Percentiles rank a stretch among this genome's conserved stretches.
phyloP scores from a whole-genome alignment of 1,140 invertebrate genomes.

The Drosophila pallidifrons region DNA sequence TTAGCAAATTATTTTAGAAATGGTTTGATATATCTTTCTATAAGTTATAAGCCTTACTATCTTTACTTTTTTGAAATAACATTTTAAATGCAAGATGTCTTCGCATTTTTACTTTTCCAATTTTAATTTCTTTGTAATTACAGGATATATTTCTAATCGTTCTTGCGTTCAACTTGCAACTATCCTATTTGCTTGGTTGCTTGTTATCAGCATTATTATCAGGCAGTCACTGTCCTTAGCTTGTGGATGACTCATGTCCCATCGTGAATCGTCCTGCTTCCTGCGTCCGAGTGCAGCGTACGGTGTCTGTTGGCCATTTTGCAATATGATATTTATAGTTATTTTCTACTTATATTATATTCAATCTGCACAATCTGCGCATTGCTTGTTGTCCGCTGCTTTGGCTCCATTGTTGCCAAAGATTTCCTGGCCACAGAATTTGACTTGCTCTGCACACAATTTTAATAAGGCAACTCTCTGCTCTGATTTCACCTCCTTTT shows the following conservation, averaged over 20 bases:
- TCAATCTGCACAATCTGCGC: slow-evolving; percentile 57
- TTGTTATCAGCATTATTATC: slow-evolving; percentile 56
- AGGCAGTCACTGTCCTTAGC: slow-evolving; percentile 29
- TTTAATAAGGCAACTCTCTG: slow-evolving; percentile 60
- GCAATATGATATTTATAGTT: slow-evolving; percentile 82
- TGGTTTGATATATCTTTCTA: too few species aligned
- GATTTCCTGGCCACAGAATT: slow-evolving; percentile 62
- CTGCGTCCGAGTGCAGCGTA: neutral
- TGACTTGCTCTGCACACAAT: slow-evolving; percentile 62
- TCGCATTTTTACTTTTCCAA: neutral
- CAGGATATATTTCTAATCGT: neutral
- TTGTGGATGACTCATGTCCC: slow-evolving; percentile 18
- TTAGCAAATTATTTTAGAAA: too few species aligned
- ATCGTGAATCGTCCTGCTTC: neutral
- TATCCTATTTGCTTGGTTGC: slow-evolving; percentile 43
- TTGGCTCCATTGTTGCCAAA: slow-evolving; percentile 46
- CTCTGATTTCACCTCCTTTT: slow-evolving; percentile 7
- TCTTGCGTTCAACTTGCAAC: neutral
- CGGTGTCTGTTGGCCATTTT: slow-evolving; percentile 64
- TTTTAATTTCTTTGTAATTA: neutral
- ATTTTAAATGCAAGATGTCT: neutral
- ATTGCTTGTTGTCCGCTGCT: slow-evolving; percentile 29
- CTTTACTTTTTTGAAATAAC: neutral
- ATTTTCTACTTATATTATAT: slow-evolving; percentile 80
- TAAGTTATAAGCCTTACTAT: too few species aligned